Evolutionary conservation across 2,888 invertebrate genomes (phyloP).

Genomic region (Thumatha senex): DNA sequence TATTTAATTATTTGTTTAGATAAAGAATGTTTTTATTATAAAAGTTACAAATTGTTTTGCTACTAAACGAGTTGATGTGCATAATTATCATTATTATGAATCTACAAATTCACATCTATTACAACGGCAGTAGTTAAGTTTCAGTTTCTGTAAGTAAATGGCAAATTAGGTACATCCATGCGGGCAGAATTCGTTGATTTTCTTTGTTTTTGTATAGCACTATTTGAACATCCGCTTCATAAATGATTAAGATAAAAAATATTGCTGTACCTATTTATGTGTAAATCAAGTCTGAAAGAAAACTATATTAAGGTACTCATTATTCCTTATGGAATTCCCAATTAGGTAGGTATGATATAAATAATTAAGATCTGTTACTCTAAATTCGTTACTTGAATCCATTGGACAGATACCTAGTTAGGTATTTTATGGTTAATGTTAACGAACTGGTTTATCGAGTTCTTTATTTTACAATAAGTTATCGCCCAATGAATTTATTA

Average conservation of each 20-base stretch:
- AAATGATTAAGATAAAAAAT: not conserved
- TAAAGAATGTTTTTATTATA: not conserved
- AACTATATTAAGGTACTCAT: slow-evolving; percentile 1
- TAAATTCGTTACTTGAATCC: slow-evolving; percentile 4
- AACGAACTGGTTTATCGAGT: slow-evolving; percentile 10
- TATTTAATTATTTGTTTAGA: not conserved
- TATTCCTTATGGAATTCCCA: not conserved
- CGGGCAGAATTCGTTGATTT: slow-evolving; percentile 3
- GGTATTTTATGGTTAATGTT: slow-evolving; percentile 4
- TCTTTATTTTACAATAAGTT: slow-evolving; percentile 5
- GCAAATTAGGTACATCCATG: slow-evolving; percentile 6
- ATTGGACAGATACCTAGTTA: not conserved
- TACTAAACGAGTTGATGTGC: not conserved
- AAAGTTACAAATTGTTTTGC: not conserved
- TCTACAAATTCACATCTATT: not conserved
- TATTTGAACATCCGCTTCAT: not conserved
- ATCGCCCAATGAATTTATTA: slow-evolving; percentile 4
- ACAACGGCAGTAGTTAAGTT: not conserved
- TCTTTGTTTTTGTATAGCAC: slow-evolving; percentile 1
- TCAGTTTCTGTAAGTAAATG: not conserved
- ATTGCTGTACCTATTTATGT: not conserved
- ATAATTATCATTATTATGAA: too few relatives aligned
- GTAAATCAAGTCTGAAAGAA: not conserved
- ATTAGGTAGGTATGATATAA: not conserved
- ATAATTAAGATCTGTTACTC: slow-evolving; percentile 2